Conservation (phyloP, 2,888 invertebrate species). For the Megastigmus dorsalis region DNA sequence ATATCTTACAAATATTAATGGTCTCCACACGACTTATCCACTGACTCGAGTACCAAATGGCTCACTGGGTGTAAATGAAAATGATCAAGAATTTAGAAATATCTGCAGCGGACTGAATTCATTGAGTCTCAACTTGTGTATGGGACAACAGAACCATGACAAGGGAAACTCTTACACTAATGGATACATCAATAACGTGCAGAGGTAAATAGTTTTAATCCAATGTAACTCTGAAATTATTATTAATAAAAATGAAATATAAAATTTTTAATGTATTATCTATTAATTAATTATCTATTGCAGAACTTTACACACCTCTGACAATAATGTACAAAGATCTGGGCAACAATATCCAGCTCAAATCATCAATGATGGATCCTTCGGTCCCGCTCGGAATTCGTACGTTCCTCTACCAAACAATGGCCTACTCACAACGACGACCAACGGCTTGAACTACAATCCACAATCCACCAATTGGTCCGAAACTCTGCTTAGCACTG, state of each 20-base stretch:
- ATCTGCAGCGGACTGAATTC: slow-evolving; percentile 64
- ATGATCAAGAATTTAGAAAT: slow-evolving; percentile 63
- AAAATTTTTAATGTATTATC: neutral
- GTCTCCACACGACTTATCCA: slow-evolving; percentile 46
- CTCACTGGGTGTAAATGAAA: slow-evolving; percentile 54
- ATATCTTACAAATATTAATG: slow-evolving; percentile 49
- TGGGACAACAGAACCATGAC: slow-evolving; percentile 58
- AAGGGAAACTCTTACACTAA: slow-evolving; percentile 61
- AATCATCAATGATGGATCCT: slow-evolving; percentile 53
- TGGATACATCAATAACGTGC: slow-evolving; percentile 57
- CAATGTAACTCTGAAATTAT: neutral
- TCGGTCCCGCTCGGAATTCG: slow-evolving; percentile 56
- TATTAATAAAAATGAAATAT: neutral
- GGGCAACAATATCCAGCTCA: slow-evolving; percentile 53
- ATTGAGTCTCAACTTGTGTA: slow-evolving; percentile 61
- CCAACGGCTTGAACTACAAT: slow-evolving; percentile 60
- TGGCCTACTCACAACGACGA: slow-evolving; percentile 62
- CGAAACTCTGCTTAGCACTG: slow-evolving; percentile 59
- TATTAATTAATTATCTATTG: slow-evolving; percentile 7
- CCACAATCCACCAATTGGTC: slow-evolving; percentile 61
- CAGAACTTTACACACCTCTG: slow-evolving; percentile 48
- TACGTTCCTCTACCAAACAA: slow-evolving; percentile 60
- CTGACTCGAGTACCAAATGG: slow-evolving; percentile 33
- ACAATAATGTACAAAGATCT: slow-evolving; percentile 54
- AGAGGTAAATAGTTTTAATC: too few relatives aligned